Evolutionary conservation across 2,888 invertebrate species (phyloP).

Genomic region (Lathronympha strigana): DNA sequence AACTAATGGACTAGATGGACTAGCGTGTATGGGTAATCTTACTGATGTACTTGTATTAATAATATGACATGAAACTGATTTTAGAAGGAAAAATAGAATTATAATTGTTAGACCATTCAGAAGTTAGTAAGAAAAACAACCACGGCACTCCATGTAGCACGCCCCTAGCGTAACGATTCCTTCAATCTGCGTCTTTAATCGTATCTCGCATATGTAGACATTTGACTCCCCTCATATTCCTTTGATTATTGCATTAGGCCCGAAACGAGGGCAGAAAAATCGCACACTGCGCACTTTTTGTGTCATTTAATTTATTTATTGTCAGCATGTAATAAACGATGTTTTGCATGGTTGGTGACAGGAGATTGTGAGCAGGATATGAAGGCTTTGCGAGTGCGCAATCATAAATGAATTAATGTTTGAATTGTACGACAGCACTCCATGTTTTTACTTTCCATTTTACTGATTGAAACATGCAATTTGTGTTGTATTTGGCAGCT

Average conservation of each 20-base stretch:
- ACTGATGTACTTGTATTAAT: too few relatives aligned
- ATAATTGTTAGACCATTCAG: too few relatives aligned
- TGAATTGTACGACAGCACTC: constrained; percentile 51
- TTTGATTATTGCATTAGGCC: constrained; percentile 81
- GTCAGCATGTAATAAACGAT: constrained; percentile 78
- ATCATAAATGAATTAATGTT: constrained; percentile 62
- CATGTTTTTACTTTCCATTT: constrained; percentile 44
- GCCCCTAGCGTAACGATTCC: constrained; percentile 61
- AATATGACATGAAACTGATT: too few relatives aligned
- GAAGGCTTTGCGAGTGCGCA: constrained; percentile 65
- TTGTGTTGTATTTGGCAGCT: neutral
- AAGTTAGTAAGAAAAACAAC: constrained; percentile 7
- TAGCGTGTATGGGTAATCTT: too few relatives aligned
- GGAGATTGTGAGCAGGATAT: constrained; percentile 63
- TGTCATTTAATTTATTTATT: constrained; percentile 79
- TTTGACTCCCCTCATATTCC: constrained; percentile 80
- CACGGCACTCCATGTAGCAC: constrained; percentile 44
- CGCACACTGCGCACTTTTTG: constrained; percentile 72
- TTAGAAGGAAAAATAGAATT: too few relatives aligned
- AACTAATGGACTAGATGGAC: too few relatives aligned
- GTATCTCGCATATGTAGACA: constrained; percentile 74
- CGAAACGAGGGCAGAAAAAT: constrained; percentile 72
- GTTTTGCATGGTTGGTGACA: constrained; percentile 72
- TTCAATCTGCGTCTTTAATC: constrained; percentile 70
- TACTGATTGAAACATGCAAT: constrained; percentile 7